Evolutionary conservation across 2,888 invertebrate species (phyloP), one percentile per base, ranked within the genome.

Genomic region (Drosophila paracracens): DNA sequence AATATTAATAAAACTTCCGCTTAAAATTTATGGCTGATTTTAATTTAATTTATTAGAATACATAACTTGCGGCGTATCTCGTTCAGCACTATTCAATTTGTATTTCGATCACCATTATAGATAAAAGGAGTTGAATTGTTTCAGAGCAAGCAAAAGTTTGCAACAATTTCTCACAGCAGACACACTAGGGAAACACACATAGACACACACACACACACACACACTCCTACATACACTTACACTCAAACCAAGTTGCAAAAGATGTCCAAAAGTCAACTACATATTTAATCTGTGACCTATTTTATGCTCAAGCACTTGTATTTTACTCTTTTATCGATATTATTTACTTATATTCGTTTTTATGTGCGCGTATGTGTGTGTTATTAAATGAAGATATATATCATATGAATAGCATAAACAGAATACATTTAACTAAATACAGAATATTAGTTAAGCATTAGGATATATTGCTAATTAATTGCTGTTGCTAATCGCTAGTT

Each of bases 351-450:
- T 57, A 18, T 54, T 18, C 35, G 29, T 36, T n/a, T 48, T 25
- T 10, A n/a, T 57, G 27, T 8, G 35, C 35, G 27, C 35, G 36
- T 33, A 46, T 64, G 31, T 35, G 33, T 52, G 11, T 64, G 57
- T 51, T 31, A 52, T 52, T 25, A 68, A 67, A 76, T 74, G 71
- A 75, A 50, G 62, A 62, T 65, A 60, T 58, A 60, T 66, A 73
- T 62, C 43, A 51, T 59, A 78, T 79, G 79, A 72, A 62, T 72
- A 69, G 78, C 78, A 79, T 65, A 78, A 60, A 64, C 65, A 78
- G 57, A 75, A 72, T 75, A 79, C 72, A 64, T 64, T 53, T 71
- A 62, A 69, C 62, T 62, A 62, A 69, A 57, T 70, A 70, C 53
- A 29, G 40, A 46, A 50, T 50, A 56, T 58, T 72, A 50, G 57